phyloP scores from a whole-genome alignment of 2,888 invertebrate genomes.

The Eupithecia vulgata region DNA sequence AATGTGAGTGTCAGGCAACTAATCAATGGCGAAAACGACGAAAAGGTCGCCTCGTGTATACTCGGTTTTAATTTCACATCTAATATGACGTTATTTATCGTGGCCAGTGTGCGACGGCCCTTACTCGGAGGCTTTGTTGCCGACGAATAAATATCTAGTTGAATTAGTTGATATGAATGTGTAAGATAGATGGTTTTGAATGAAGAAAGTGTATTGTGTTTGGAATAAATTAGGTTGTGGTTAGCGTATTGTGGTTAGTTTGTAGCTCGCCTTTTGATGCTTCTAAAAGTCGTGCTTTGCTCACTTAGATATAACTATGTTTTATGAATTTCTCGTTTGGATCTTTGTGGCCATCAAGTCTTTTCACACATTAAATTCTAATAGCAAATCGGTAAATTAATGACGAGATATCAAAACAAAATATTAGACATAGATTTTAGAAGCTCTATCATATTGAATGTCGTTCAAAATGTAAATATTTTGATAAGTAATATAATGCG shows the following conservation, averaged over 20 bases:
- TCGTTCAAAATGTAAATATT: too few species aligned
- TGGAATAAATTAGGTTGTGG: constrained; percentile 39
- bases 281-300: constrained; percentile 1
- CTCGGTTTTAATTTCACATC: constrained; percentile 61
- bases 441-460: too few species aligned
- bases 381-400: too few species aligned
- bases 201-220: constrained; percentile 47
- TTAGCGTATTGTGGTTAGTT: constrained; percentile 20
- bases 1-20: neutral
- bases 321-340: neutral
- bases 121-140: constrained; percentile 70
- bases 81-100: constrained; percentile 78
- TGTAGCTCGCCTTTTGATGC: constrained; percentile 13
- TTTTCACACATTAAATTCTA: too few species aligned
- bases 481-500: too few species aligned
- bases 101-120: constrained; percentile 63
- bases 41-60: constrained; percentile 49
- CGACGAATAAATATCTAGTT: constrained; percentile 63
- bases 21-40: neutral
- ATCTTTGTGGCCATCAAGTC: too few species aligned
- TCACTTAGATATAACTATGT: neutral
- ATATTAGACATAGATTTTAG: too few species aligned
- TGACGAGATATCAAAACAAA: too few species aligned
- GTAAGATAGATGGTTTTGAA: constrained; percentile 59
- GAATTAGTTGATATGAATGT: constrained; percentile 66